These are phyloP conservation scores for Lasioglossum calceatum DNA, from an alignment of 2,888 invertebrate genomes.

Conservation along the genomic window DNA sequence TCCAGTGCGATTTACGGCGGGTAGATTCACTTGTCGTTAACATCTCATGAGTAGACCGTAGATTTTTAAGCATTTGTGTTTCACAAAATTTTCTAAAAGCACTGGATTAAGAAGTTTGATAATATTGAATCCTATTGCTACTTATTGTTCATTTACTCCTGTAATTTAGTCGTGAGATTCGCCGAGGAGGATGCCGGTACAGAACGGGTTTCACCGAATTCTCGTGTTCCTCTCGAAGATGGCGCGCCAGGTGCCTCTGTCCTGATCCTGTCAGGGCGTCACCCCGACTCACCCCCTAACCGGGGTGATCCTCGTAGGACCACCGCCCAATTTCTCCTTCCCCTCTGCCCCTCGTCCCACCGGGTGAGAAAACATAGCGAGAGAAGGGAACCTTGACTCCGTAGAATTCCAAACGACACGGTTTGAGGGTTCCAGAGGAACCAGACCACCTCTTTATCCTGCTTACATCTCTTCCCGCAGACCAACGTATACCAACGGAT, in stretches of 20 bases:
- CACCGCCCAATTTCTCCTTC: constrained; percentile 72
- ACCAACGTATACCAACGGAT: constrained; percentile 27
- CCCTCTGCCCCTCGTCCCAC: constrained; percentile 4
- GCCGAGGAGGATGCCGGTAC: constrained; percentile 53
- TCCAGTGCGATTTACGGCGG: not conserved
- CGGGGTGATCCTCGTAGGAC: constrained; percentile 46
- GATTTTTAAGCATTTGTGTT: not conserved
- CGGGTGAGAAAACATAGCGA: not conserved
- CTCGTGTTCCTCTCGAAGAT: constrained; percentile 79
- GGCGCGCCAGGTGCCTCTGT: constrained; percentile 81
- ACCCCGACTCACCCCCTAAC: constrained; percentile 66
- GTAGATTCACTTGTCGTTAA: not conserved
- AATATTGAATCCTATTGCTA: not conserved
- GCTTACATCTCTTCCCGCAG: constrained; percentile 56
- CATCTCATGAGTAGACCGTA: not conserved
- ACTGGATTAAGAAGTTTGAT: not conserved
- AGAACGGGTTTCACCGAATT: constrained; percentile 57
- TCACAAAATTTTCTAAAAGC: not conserved
- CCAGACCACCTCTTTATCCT: constrained; percentile 67
- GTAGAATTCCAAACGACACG: constrained; percentile 41
- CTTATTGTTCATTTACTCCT: not conserved
- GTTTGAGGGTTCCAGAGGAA: constrained; percentile 49
- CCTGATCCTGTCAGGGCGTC: constrained; percentile 76
- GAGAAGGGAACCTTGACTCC: constrained; percentile 5
- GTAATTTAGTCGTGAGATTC: not conserved